Percentiles rank a stretch among this genome's conserved stretches.
phyloP scores from a whole-genome alignment of 2,888 invertebrate species.

The Euproctis similis region DNA sequence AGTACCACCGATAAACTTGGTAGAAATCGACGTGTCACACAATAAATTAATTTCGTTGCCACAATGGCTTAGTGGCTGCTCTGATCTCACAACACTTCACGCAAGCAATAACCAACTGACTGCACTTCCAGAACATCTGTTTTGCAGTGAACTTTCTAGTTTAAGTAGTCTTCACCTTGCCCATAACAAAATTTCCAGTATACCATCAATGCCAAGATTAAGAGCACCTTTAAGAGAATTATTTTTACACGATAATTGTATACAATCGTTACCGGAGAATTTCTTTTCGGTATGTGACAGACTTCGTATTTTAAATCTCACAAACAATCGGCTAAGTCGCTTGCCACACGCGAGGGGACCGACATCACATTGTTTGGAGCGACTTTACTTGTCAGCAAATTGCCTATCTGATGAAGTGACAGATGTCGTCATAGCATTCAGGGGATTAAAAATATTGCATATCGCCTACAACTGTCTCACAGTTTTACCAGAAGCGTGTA shows the following conservation, averaged over 20 bases:
- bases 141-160: conserved; percentile 83
- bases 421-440: conserved; percentile 79
- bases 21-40: conserved; percentile 86
- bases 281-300: conserved; percentile 81
- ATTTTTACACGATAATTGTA: conserved; percentile 85
- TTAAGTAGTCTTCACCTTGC: conserved; percentile 84
- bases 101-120: conserved; percentile 84
- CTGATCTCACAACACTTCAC: conserved; percentile 81
- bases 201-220: conserved; percentile 82
- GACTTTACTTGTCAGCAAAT: conserved; percentile 84
- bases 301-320: conserved; percentile 83
- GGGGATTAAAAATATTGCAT: conserved; percentile 81
- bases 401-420: conserved; percentile 82
- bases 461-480: conserved; percentile 87
- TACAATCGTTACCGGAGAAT: conserved; percentile 83
- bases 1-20: conserved; percentile 81
- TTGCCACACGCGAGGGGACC: conserved; percentile 79
- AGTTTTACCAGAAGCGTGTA: conserved; percentile 82
- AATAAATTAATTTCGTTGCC: conserved; percentile 84
- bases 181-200: conserved; percentile 83
- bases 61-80: conserved; percentile 85
- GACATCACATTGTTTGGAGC: conserved; percentile 79
- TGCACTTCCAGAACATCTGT: conserved; percentile 82
- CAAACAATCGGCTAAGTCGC: conserved; percentile 84
- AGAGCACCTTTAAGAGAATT: conserved; percentile 81